A percentile compares a stretch with the other conserved stretches of the same genome.
phyloP scores from a whole-genome alignment of 2,797 vertebrate species.

The Enteromius fasciolatus region DNA sequence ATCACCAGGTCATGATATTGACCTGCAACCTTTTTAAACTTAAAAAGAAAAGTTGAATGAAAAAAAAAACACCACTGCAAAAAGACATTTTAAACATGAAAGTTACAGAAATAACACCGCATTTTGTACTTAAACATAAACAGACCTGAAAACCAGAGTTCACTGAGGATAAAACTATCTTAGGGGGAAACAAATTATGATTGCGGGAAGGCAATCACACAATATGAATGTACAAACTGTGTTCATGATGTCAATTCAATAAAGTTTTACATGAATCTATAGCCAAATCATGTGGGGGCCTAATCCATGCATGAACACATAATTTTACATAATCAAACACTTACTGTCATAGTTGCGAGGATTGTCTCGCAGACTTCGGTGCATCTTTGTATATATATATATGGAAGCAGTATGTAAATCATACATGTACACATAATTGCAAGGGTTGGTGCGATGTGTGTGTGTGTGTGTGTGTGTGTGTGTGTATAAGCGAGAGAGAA shows the following conservation, averaged over 20 bases:
- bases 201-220: slow-evolving; percentile 18
- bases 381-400: slow-evolving; percentile 52
- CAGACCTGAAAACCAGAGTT: slow-evolving; percentile 7
- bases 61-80: not conserved
- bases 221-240: slow-evolving; percentile 16
- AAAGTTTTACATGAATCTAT: slow-evolving; percentile 48
- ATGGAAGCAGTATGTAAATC: slow-evolving; percentile 67
- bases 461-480: slow-evolving; percentile 43
- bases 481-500: slow-evolving; percentile 46
- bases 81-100: not conserved
- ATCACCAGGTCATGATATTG: not conserved
- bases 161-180: slow-evolving; percentile 42
- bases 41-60: not conserved
- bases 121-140: not conserved
- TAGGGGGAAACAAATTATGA: not conserved
- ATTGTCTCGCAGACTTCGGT: slow-evolving; percentile 38
- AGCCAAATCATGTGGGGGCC: slow-evolving; percentile 37
- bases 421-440: slow-evolving; percentile 74
- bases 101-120: not conserved
- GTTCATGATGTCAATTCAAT: slow-evolving; percentile 43
- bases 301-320: slow-evolving; percentile 34
- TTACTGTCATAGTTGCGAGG: slow-evolving; percentile 37
- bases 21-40: not conserved
- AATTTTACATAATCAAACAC: slow-evolving; percentile 35
- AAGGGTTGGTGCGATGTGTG: slow-evolving; percentile 56